phyloP scores from a whole-genome alignment of 2,113 vertebrate species.

The Oriolus oriolus region DNA sequence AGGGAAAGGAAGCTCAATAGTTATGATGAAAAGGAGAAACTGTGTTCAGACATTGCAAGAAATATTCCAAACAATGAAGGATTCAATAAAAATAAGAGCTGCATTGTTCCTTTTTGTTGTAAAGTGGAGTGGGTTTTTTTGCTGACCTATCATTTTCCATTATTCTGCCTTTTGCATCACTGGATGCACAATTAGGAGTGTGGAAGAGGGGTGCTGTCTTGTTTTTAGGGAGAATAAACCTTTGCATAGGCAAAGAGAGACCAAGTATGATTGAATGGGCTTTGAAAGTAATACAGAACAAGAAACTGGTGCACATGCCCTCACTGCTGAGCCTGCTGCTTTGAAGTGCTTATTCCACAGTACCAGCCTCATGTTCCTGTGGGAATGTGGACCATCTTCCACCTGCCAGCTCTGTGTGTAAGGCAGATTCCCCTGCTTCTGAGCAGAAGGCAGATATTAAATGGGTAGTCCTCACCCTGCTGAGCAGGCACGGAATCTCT shows the following conservation, averaged over 20 bases:
- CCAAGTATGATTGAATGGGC: neutral
- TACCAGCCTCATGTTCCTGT: rapidly evolving
- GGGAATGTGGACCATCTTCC: neutral
- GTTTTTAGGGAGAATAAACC: neutral
- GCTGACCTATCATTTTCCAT: neutral
- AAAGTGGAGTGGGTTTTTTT: neutral
- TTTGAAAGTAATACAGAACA: neutral
- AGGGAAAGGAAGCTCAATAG: neutral
- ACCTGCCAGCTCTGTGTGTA: neutral
- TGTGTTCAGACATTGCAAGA: neutral
- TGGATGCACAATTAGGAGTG: neutral
- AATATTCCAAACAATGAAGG: neutral
- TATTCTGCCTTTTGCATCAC: neutral
- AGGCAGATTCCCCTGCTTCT: neutral
- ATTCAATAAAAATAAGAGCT: slow-evolving; percentile 1
- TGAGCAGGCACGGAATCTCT: neutral
- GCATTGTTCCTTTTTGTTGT: neutral
- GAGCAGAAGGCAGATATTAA: neutral
- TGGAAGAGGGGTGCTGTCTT: neutral
- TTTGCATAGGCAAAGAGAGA: neutral
- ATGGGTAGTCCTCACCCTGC: neutral
- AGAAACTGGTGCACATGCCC: neutral
- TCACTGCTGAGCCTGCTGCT: neutral
- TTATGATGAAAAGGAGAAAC: neutral
- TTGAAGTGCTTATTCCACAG: neutral